These are phyloP conservation scores for Eilema depressum DNA, from an alignment of 2,888 invertebrate genomes.

Conservation along the genomic window DNA sequence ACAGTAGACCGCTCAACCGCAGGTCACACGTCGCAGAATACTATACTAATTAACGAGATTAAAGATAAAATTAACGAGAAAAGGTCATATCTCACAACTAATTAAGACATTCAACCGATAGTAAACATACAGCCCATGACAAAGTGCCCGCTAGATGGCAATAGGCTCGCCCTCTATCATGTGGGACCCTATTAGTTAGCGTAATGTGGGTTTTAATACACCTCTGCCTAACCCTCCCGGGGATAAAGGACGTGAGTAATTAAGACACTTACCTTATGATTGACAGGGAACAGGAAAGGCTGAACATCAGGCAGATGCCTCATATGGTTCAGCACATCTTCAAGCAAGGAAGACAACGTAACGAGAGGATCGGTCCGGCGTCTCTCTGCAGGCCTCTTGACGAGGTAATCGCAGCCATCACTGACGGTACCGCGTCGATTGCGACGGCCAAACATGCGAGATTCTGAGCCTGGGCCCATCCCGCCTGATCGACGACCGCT, in stretches of 20 bases:
- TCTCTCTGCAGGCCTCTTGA: constrained; percentile 94
- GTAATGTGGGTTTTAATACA: no score
- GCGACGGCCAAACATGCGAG: constrained; percentile 69
- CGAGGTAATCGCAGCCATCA: constrained; percentile 93
- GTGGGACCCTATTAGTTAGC: no score
- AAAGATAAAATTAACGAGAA: no score
- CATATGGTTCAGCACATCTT: constrained; percentile 97
- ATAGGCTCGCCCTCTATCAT: no score
- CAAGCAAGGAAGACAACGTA: constrained; percentile 96
- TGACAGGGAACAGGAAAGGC: constrained; percentile 97
- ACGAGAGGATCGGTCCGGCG: constrained; percentile 98
- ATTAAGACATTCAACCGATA: no score
- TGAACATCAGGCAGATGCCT: constrained; percentile 96
- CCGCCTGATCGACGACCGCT: constrained; percentile 89
- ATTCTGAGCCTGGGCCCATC: constrained; percentile 81
- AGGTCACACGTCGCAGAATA: neutral
- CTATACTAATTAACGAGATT: neutral
- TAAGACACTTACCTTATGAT: constrained; percentile 90
- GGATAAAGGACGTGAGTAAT: no score
- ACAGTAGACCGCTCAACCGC: neutral
- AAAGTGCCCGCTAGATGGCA: no score
- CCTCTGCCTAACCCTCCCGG: no score
- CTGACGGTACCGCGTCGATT: constrained; percentile 72
- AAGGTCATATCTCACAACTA: neutral
- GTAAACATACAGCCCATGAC: no score